Evolutionary conservation across 2,888 invertebrate genomes (phyloP), one percentile per base, ranked within the genome.

Genomic region (Brenthis hecate): DNA sequence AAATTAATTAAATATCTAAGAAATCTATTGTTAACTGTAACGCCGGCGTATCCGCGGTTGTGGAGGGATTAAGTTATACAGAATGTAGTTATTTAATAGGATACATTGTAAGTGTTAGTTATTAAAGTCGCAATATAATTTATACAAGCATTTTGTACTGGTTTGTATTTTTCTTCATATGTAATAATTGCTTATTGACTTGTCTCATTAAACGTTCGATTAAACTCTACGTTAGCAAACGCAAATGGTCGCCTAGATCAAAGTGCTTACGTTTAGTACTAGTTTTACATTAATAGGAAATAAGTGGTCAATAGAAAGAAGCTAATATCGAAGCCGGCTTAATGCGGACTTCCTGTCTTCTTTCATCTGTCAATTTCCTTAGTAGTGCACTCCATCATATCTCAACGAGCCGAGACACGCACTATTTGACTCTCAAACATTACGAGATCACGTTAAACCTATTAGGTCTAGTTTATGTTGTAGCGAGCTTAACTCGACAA

Each of bases 341-440:
- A 90, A 91, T 91, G 85, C 83, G 82, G 80, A 87, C 90, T 86
- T 91, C 91, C 91, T 86, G 88, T 73, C 81, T 81, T 85, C 87
- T 88, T 87, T 89, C 85, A 84, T 88, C 84, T 83, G 83, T 85
- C 88, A 89, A 91, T 91, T 89, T 88, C 83, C 85, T 87, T 81
- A 80, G 80, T 82, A 84, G 78, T 89, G 88, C 87, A 88, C 80
- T 86, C 79, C 78, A 78, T 79, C 79, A 78, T 79, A 80, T 78
- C 80, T 80, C 82, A 87, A 86, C 77, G 77, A 87, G 84, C 75
- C 67, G 77, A 79, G 82, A 75, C 85, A 86, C 87, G 87, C 87
- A 88, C 86, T 77, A 80, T 85, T 84, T 78, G 79, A 48, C 60
- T 54, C 53, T 53, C 36, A 54, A 63, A 62, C 53, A 43, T 62